phyloP scores from a whole-genome alignment of 2,797 vertebrate species.

The Lutjanus campechanus region DNA sequence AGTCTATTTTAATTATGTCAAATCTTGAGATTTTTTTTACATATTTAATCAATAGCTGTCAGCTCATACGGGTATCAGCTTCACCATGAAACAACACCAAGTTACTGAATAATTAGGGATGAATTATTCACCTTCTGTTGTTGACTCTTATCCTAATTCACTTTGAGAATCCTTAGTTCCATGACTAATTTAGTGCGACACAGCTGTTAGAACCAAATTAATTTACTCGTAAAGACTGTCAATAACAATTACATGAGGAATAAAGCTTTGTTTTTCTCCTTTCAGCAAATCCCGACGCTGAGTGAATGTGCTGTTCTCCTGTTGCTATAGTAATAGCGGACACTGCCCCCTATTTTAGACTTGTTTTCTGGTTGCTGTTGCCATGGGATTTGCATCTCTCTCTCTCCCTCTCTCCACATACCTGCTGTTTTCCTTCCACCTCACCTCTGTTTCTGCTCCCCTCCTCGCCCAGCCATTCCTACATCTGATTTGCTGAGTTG shows the following conservation, averaged over 20 bases:
- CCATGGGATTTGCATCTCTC: slow-evolving; percentile 90
- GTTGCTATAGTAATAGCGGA: slow-evolving; percentile 92
- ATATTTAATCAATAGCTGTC: slow-evolving; percentile 15
- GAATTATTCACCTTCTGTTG: slow-evolving; percentile 4
- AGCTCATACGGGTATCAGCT: neutral
- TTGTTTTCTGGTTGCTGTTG: slow-evolving; percentile 91
- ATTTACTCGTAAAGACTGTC: slow-evolving; percentile 61
- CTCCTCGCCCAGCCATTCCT: slow-evolving; percentile 50
- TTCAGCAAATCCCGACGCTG: slow-evolving; percentile 85
- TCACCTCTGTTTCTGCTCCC: slow-evolving; percentile 59
- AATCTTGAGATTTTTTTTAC: neutral
- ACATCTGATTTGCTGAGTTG: slow-evolving; percentile 79
- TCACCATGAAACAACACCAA: slow-evolving; percentile 22
- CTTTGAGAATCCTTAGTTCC: slow-evolving; percentile 24
- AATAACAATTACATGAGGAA: slow-evolving; percentile 71
- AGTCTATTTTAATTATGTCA: slow-evolving; percentile 3
- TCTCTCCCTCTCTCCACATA: slow-evolving; percentile 62
- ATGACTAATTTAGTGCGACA: slow-evolving; percentile 30
- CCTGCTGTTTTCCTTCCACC: slow-evolving; percentile 67
- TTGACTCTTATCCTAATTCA: slow-evolving; percentile 13
- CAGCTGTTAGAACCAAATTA: slow-evolving; percentile 55
- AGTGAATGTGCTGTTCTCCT: slow-evolving; percentile 85
- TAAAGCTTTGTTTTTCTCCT: slow-evolving; percentile 81
- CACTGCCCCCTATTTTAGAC: slow-evolving; percentile 92
- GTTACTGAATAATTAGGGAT: slow-evolving; percentile 15